Conservation (phyloP, 2,888 invertebrate genomes). For the Macaria liturata region DNA sequence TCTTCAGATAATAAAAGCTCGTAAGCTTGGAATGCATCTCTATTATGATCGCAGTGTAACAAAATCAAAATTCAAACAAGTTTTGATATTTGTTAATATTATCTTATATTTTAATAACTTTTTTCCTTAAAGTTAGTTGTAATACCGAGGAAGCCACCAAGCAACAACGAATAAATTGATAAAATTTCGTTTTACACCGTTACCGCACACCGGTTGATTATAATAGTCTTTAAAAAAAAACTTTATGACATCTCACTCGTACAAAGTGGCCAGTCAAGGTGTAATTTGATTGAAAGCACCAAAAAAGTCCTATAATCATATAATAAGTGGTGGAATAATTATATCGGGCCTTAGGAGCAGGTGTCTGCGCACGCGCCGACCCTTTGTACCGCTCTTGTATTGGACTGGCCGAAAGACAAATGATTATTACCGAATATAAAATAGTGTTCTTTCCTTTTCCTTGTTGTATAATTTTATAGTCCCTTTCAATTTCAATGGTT, state of each 20-base stretch:
- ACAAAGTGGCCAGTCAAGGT: constrained; percentile 76
- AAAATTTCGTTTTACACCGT: constrained; percentile 69
- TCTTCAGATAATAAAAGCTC: constrained; percentile 5
- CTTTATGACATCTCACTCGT: constrained; percentile 80
- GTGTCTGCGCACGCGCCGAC: constrained; percentile 69
- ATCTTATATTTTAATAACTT: background rate
- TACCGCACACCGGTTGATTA: constrained; percentile 54
- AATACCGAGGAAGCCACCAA: constrained; percentile 1
- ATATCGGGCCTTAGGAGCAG: constrained; percentile 73
- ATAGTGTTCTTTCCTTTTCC: constrained; percentile 26
- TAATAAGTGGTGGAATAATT: constrained; percentile 82
- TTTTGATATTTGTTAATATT: background rate
- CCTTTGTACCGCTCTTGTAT: constrained; percentile 40
- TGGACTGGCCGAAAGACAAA: constrained; percentile 50
- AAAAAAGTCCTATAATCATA: constrained; percentile 82
- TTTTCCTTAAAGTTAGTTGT: no score
- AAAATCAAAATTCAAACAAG: no score
- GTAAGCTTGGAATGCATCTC: no score
- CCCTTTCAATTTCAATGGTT: background rate
- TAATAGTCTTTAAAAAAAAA: constrained; percentile 58
- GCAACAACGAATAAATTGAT: constrained; percentile 42
- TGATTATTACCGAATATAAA: constrained; percentile 46
- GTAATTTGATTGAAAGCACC: constrained; percentile 84
- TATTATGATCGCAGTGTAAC: no score
- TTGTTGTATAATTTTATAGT: constrained; percentile 26